phyloP scores from a whole-genome alignment of 2,113 vertebrate genomes.

The Pteronura brasiliensis region DNA sequence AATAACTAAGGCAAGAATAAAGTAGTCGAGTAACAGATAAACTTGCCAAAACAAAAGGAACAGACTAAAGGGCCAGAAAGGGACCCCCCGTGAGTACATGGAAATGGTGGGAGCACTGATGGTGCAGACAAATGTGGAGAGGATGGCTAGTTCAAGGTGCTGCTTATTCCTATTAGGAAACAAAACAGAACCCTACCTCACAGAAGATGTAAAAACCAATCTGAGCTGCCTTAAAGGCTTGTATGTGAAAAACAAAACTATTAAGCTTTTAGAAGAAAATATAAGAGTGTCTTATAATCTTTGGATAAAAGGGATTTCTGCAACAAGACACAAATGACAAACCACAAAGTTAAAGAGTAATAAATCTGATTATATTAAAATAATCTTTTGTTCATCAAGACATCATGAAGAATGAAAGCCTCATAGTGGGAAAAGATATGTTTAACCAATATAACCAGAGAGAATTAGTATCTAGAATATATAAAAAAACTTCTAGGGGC shows the following conservation, averaged over 20 bases:
- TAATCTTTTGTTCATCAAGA: background rate
- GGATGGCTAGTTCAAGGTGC: background rate
- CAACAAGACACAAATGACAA: constrained; percentile 15
- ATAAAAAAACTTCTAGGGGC: background rate
- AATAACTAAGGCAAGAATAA: background rate
- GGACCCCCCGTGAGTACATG: background rate
- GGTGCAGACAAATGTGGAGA: background rate
- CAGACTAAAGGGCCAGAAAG: background rate
- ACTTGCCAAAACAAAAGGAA: background rate
- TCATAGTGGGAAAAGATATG: background rate
- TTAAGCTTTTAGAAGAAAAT: background rate
- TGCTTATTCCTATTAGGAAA: background rate
- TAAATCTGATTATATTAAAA: constrained; percentile 10
- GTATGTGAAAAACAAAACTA: background rate
- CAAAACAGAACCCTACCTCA: background rate
- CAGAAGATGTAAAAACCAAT: background rate
- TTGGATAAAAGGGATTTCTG: constrained; percentile 11
- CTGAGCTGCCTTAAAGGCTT: background rate
- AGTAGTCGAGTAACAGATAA: background rate
- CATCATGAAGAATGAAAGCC: background rate
- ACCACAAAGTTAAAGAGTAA: background rate
- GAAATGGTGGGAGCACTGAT: background rate
- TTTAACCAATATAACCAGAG: background rate
- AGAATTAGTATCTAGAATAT: background rate
- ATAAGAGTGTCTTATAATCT: background rate